Conservation (phyloP, 2,888 invertebrate species). For the Ceramica pisi region DNA sequence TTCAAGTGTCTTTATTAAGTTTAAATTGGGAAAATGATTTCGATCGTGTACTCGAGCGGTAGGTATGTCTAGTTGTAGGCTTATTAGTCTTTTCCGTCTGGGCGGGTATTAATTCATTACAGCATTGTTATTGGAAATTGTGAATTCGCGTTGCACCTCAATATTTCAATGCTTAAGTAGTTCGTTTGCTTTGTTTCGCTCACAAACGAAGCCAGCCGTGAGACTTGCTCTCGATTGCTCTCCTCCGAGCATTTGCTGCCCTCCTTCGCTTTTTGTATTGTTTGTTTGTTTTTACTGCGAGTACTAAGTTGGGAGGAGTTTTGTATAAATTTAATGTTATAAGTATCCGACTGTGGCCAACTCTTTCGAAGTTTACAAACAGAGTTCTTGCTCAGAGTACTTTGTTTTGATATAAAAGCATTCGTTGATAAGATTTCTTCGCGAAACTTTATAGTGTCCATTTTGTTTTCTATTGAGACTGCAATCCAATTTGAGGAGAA, state of each 20-base stretch:
- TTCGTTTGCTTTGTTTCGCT: slow-evolving; percentile 80
- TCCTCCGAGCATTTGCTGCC: slow-evolving; percentile 68
- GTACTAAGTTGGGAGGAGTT: slow-evolving; percentile 67
- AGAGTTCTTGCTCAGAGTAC: slow-evolving; percentile 45
- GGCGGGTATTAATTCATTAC: slow-evolving; percentile 50
- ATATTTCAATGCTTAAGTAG: slow-evolving; percentile 80
- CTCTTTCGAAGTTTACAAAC: slow-evolving; percentile 65
- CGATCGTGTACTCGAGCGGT: slow-evolving; percentile 17
- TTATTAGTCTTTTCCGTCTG: slow-evolving; percentile 42
- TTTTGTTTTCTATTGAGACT: slow-evolving; percentile 61
- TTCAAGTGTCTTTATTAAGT: slow-evolving; percentile 27
- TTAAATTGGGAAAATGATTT: slow-evolving; percentile 35
- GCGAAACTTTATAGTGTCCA: slow-evolving; percentile 56
- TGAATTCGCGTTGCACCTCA: slow-evolving; percentile 72
- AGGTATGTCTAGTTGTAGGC: not conserved
- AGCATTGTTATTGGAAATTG: slow-evolving; percentile 74
- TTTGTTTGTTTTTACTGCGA: slow-evolving; percentile 72
- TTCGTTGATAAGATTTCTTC: slow-evolving; percentile 66
- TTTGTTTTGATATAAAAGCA: slow-evolving; percentile 64
- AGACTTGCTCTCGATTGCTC: slow-evolving; percentile 72
- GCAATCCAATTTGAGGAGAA: slow-evolving; percentile 50
- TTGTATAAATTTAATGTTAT: slow-evolving; percentile 68
- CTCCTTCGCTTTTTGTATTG: slow-evolving; percentile 67
- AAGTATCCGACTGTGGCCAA: slow-evolving; percentile 65
- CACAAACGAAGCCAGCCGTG: slow-evolving; percentile 73